A percentile compares a stretch with the other conserved stretches of the same genome.
Conservation (phyloP, 2,113 vertebrate species). For the Castor canadensis region DNA sequence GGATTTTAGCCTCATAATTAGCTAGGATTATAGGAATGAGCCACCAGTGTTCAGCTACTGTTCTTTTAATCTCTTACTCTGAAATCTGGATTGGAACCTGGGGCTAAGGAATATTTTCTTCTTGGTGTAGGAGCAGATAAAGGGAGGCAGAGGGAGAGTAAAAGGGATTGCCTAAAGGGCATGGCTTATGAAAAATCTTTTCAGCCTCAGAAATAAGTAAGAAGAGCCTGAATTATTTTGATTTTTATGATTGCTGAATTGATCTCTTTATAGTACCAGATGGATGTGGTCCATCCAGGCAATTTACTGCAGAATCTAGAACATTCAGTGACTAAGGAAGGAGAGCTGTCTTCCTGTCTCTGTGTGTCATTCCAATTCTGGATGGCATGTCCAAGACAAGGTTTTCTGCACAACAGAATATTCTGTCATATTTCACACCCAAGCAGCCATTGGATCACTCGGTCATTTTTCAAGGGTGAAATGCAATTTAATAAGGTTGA, state of each 20-base stretch:
- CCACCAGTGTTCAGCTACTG: no score
- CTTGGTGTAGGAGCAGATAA: no score
- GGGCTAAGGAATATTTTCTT: neutral
- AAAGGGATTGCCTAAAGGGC: neutral
- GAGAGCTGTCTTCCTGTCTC: neutral
- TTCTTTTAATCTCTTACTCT: neutral
- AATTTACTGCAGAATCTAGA: no score
- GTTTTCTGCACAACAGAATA: neutral
- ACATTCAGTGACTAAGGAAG: neutral
- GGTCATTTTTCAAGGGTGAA: slow-evolving; percentile 54
- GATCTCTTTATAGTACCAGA: neutral
- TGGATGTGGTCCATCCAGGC: no score
- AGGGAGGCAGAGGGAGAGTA: neutral
- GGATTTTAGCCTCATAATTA: no score
- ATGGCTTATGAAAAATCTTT: neutral
- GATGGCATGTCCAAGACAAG: neutral
- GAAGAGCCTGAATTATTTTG: neutral
- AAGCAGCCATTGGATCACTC: neutral
- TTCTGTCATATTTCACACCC: slow-evolving; percentile 16
- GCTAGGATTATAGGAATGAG: no score
- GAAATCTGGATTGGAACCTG: neutral
- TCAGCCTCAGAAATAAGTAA: neutral
- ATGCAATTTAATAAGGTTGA: slow-evolving; percentile 54
- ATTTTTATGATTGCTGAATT: neutral
- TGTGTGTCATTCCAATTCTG: neutral